Conservation (phyloP, 2,888 invertebrate genomes). For the Frankliniella intonsa region DNA sequence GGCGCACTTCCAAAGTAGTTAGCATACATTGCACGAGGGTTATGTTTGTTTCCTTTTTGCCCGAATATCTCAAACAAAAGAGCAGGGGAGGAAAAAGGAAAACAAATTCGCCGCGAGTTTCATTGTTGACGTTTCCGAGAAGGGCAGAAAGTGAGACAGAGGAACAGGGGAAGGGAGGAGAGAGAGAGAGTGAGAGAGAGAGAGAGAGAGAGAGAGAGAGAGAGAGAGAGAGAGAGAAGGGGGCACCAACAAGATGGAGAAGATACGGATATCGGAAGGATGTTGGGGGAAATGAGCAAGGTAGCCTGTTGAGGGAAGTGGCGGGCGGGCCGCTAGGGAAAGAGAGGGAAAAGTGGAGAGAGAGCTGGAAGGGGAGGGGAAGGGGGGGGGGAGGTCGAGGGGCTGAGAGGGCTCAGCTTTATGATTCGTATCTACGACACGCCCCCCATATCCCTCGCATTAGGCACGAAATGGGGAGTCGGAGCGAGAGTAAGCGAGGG, state of each 20-base stretch:
- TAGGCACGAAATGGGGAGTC: neutral
- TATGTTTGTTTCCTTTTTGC: neutral
- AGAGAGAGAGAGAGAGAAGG: too few relatives aligned
- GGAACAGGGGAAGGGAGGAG: neutral
- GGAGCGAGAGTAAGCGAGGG: too few relatives aligned
- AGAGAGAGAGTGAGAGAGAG: too few relatives aligned
- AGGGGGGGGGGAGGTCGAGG: neutral
- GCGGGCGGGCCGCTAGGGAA: neutral
- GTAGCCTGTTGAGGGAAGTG: neutral
- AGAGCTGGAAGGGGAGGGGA: neutral
- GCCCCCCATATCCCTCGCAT: neutral
- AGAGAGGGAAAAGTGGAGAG: neutral
- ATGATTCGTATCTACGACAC: too few relatives aligned
- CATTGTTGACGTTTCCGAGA: too few relatives aligned
- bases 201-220: too few relatives aligned
- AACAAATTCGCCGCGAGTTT: too few relatives aligned
- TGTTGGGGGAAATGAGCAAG: neutral
- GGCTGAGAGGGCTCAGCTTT: too few relatives aligned
- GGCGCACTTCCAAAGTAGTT: neutral
- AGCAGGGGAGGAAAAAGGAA: neutral
- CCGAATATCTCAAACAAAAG: neutral
- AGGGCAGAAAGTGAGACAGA: neutral
- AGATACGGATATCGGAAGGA: slow-evolving; percentile 10
- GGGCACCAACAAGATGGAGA: neutral
- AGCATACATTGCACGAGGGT: slow-evolving; percentile 10